These are phyloP conservation scores for Pachycephus smyrnensis DNA, from an alignment of 2,888 invertebrate genomes.

Conservation along the genomic window DNA sequence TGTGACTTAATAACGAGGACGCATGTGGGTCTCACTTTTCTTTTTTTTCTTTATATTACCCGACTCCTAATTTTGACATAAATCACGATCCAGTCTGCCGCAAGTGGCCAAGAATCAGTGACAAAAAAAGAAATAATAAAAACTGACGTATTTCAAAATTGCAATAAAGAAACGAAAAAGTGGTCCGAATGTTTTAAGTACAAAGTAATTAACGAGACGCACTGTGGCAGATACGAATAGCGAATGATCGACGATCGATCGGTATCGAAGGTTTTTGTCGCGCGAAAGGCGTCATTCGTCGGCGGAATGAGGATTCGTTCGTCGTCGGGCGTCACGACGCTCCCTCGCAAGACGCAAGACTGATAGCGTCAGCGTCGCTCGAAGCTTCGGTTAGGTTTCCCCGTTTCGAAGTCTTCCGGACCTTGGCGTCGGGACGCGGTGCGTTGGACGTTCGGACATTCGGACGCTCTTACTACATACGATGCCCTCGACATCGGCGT, in stretches of 20 bases:
- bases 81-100: not conserved
- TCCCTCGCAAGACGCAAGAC: constrained; percentile 49
- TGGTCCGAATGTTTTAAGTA: not conserved
- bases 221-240: not conserved
- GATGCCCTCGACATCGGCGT: not conserved
- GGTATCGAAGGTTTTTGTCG: constrained; percentile 1
- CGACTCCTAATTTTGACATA: not conserved
- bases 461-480: not conserved
- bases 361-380: constrained; percentile 38
- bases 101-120: not conserved
- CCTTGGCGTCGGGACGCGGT: constrained; percentile 11
- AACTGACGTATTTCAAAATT: not conserved
- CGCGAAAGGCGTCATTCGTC: constrained; percentile 12
- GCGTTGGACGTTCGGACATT: not conserved
- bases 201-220: not conserved
- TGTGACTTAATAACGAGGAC: not conserved
- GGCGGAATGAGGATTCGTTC: constrained; percentile 22
- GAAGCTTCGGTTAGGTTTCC: not conserved
- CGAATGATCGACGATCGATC: constrained; percentile 7
- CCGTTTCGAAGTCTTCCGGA: constrained; percentile 1
- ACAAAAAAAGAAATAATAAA: not conserved
- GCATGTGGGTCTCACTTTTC: not conserved
- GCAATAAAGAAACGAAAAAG: not conserved
- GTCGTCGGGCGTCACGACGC: constrained; percentile 47
- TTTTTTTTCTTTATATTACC: not conserved